Conservation (phyloP, 1,140 invertebrate species). For the Eciton burchellii region DNA sequence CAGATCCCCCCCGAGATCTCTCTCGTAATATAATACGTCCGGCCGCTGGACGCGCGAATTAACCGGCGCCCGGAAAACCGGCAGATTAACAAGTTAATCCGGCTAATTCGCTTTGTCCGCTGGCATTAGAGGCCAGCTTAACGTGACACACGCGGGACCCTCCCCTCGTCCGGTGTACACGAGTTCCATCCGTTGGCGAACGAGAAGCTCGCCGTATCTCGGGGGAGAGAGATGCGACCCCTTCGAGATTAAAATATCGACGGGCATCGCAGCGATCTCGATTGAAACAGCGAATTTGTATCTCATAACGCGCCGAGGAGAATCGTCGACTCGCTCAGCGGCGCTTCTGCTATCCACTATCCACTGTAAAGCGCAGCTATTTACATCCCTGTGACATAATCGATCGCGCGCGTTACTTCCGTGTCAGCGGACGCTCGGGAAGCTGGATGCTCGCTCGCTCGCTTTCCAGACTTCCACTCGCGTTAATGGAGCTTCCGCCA, state of each 20-base stretch:
- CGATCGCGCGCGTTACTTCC: slow-evolving; percentile 72
- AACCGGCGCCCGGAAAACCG: slow-evolving; percentile 44
- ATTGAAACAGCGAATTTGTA: slow-evolving; percentile 13
- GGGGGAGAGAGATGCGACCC: background rate
- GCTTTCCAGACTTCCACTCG: slow-evolving; percentile 38
- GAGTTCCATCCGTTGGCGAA: background rate
- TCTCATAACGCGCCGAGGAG: slow-evolving; percentile 16
- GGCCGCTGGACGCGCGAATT: slow-evolving; percentile 55
- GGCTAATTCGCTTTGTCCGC: slow-evolving; percentile 55
- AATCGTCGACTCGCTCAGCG: slow-evolving; percentile 44
- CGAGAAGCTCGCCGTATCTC: background rate
- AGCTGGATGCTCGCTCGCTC: slow-evolving; percentile 47
- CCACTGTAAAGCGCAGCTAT: slow-evolving; percentile 66
- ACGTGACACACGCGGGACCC: background rate
- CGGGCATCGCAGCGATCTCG: background rate
- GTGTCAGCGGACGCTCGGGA: slow-evolving; percentile 64
- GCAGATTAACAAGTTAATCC: slow-evolving; percentile 57
- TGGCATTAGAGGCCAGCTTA: slow-evolving; percentile 16
- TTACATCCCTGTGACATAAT: slow-evolving; percentile 68
- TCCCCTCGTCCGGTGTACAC: background rate
- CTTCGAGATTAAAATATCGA: slow-evolving; percentile 15
- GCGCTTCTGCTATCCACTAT: slow-evolving; percentile 50
- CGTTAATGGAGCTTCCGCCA: slow-evolving; percentile 40
- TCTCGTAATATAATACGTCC: slow-evolving; percentile 44
- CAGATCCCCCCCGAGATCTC: background rate